Base-by-base conservation (phyloP, 2,113 vertebrate genomes). In the Lagopus leucura region DNA sequence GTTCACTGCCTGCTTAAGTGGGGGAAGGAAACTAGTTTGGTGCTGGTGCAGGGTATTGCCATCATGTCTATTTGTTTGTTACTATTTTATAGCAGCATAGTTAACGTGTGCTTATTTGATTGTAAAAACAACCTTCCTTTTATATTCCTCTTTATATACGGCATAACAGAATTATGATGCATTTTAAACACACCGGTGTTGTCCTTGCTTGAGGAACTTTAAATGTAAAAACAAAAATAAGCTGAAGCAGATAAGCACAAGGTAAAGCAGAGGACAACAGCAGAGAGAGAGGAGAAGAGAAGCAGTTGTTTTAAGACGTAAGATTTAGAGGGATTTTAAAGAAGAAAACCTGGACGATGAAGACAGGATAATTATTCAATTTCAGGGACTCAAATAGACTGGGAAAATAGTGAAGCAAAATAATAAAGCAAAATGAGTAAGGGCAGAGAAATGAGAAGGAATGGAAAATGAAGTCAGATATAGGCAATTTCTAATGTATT, bases 191-290 rank as follows among this genome's bases (percentile, higher is more conserved):
- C 43, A n/a, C 60, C 1, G 3, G 25, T 0, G 0, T 78, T 84
- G 57, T 79, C 45, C 45, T 91, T 94, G 28, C 60, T 63, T 54
- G 13, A 54, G 43, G 58, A 80, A 27, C 12, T 89, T 85, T 64
- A 84, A 83, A 55, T 38, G 14, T 47, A 65, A 71, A 82, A 92
- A 82, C 30, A 89, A 87, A 71, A 71, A 58, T 20, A 82, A 76
- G 45, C 34, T 50, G 82, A 88, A 89, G 20, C 38, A 89, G 91
- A 91, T 77, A 95, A 93, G 80, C 32, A 64, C 43, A 54, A 89
- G 42, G 72, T 82, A 88, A 94, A 73, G 19, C 60, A 92, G 67
- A 89, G n/a, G 60, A 83, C 60, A 91, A 65, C 63, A 85, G 21
- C 60, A 55, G 25, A 87, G 50, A 78, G 30, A 73, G 27, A n/a